phyloP scores from a whole-genome alignment of 1,140 invertebrate species.

The Copidosoma floridanum region DNA sequence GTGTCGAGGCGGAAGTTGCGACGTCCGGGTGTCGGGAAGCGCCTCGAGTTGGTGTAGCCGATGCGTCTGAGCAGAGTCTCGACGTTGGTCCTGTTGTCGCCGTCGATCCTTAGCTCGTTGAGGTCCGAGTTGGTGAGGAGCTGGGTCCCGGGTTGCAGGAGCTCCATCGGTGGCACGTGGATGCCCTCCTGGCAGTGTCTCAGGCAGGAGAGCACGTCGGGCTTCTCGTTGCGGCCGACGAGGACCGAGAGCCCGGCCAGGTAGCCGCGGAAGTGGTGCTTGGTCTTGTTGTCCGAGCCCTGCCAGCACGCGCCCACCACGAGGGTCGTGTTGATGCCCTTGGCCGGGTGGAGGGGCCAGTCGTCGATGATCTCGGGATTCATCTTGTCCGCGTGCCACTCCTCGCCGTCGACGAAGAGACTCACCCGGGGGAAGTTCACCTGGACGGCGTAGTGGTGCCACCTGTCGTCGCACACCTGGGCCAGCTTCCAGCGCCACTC shows the following conservation, averaged over 20 bases:
- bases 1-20: constrained; percentile 83
- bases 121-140: constrained; percentile 73
- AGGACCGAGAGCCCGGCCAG: constrained; percentile 82
- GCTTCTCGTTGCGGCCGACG: constrained; percentile 76
- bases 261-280: constrained; percentile 84
- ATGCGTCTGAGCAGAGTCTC: constrained; percentile 84
- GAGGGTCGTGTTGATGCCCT: constrained; percentile 89
- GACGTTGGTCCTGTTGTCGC: constrained; percentile 85
- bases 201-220: constrained; percentile 78
- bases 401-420: constrained; percentile 86
- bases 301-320: constrained; percentile 98
- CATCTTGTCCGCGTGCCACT: constrained; percentile 73
- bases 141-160: constrained; percentile 74
- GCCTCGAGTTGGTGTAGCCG: constrained; percentile 85
- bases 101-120: constrained; percentile 88
- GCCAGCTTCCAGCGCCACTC: constrained; percentile 96
- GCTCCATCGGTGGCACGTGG: constrained; percentile 71
- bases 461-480: constrained; percentile 93
- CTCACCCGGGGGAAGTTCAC: constrained; percentile 86
- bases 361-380: constrained; percentile 98
- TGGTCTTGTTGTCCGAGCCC: constrained; percentile 85
- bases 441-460: constrained; percentile 97
- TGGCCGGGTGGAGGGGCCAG: constrained; percentile 97
- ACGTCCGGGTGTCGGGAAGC: constrained; percentile 88
- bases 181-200: constrained; percentile 84